Evolutionary conservation across 2,797 vertebrate genomes (phyloP).

Genomic region (Premnoplex brunnescens): DNA sequence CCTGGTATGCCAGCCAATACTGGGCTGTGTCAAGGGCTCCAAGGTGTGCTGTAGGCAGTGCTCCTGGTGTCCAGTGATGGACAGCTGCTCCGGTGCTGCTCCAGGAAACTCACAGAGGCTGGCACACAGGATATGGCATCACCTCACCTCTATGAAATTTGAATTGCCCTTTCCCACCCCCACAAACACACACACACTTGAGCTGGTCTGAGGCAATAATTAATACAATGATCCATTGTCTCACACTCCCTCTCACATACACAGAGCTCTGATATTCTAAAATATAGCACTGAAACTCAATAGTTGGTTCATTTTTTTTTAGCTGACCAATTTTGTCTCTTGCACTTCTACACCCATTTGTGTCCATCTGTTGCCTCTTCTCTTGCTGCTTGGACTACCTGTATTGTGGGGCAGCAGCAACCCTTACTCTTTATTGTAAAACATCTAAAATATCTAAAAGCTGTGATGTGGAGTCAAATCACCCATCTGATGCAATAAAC

Average conservation of each 20-base stretch:
- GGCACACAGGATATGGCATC: background rate
- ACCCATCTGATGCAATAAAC: background rate
- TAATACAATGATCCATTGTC: background rate
- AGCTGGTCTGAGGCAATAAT: background rate
- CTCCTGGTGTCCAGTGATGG: background rate
- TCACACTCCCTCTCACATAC: background rate
- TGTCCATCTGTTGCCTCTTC: background rate
- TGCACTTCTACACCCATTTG: background rate
- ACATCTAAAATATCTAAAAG: background rate
- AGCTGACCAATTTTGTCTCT: background rate
- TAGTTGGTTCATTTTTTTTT: background rate
- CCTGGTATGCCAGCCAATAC: background rate
- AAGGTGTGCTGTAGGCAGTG: background rate
- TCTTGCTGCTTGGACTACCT: background rate
- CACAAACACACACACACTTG: background rate
- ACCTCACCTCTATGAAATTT: background rate
- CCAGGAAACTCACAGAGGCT: background rate
- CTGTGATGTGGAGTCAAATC: background rate
- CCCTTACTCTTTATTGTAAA: background rate
- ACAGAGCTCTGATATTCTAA: background rate
- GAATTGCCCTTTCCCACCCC: background rate
- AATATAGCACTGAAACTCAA: background rate
- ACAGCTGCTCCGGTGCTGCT: background rate
- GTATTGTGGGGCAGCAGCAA: background rate
- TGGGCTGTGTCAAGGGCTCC: background rate